Evolutionary conservation across 2,113 vertebrate species (phyloP).

Genomic region (Pteronura brasiliensis): DNA sequence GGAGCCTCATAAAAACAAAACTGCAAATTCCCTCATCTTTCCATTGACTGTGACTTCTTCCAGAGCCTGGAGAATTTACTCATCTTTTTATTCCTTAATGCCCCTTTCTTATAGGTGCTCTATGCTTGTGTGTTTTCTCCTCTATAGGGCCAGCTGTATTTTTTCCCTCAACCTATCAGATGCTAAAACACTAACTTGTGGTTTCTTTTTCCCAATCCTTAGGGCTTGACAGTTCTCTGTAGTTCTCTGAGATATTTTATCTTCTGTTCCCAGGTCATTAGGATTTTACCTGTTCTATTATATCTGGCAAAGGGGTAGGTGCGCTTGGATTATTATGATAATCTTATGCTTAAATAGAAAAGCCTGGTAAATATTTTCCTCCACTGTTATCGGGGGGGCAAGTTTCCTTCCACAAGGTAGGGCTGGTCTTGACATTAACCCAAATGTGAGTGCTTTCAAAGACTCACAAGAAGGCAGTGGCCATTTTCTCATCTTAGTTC

Average conservation of each 20-base stretch:
- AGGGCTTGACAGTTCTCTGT: neutral
- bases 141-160: neutral
- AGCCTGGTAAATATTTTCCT: neutral
- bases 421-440: neutral
- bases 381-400: neutral
- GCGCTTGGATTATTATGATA: neutral
- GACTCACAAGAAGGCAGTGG: neutral
- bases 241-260: neutral
- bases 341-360: neutral
- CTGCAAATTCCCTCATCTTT: neutral
- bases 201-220: neutral
- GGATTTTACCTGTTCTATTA: neutral
- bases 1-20: neutral
- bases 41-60: neutral
- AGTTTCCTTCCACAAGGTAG: neutral
- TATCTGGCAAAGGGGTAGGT: neutral
- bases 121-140: neutral
- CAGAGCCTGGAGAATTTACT: neutral
- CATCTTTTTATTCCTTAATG: neutral
- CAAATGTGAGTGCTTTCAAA: neutral
- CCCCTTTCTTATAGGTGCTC: neutral
- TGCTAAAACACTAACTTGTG: neutral
- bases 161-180: neutral
- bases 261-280: neutral
- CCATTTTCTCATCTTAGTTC: neutral